Evolutionary conservation across 1,140 invertebrate genomes (phyloP).

Genomic region (Drosophila cardini): DNA sequence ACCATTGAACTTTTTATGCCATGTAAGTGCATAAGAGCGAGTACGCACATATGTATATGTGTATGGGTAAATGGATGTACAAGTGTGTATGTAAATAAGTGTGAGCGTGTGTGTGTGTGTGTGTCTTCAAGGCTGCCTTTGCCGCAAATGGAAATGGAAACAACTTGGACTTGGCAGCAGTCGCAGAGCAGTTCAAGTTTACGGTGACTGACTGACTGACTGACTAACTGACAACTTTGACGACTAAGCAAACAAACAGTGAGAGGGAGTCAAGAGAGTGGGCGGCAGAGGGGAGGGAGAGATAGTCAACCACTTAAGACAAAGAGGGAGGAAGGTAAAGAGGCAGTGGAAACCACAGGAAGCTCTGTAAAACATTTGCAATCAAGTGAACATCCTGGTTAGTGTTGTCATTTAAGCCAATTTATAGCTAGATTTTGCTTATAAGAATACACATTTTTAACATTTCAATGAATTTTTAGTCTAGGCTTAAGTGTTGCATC

Average conservation of each 20-base stretch:
- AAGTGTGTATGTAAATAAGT: background rate
- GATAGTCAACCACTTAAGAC: slow-evolving; percentile 55
- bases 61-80: too few relatives aligned
- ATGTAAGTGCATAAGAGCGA: slow-evolving; percentile 46
- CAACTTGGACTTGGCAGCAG: slow-evolving; percentile 52
- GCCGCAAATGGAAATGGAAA: slow-evolving; percentile 58
- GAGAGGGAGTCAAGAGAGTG: background rate
- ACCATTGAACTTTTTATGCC: slow-evolving; percentile 60
- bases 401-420: slow-evolving; percentile 1
- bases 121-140: slow-evolving; percentile 54
- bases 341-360: slow-evolving; percentile 15
- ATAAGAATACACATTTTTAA: too few relatives aligned
- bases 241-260: slow-evolving; percentile 58
- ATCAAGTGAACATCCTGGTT: slow-evolving; percentile 59
- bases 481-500: slow-evolving; percentile 5
- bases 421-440: too few relatives aligned
- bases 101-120: slow-evolving; percentile 35
- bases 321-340: background rate
- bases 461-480: too few relatives aligned
- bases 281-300: background rate
- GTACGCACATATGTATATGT: slow-evolving; percentile 15
- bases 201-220: slow-evolving; percentile 43
- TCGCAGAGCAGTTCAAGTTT: slow-evolving; percentile 66
- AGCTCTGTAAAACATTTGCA: slow-evolving; percentile 26
- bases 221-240: slow-evolving; percentile 32